phyloP scores from a whole-genome alignment of 2,113 vertebrate species.

The Rafetus swinhoei region DNA sequence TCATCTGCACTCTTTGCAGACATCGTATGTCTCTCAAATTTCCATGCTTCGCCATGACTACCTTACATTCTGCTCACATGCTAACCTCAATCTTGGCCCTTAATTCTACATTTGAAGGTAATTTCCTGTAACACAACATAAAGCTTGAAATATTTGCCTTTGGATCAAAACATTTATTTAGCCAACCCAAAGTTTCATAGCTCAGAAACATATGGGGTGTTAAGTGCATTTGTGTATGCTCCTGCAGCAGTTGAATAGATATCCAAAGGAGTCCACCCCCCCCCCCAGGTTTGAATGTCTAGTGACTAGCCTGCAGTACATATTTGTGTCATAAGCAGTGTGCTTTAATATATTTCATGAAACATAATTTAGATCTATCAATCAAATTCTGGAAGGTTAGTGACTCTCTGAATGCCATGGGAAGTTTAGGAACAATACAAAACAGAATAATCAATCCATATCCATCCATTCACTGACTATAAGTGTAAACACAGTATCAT shows the following conservation, averaged over 20 bases:
- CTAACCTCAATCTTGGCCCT: background rate
- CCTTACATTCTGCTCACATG: accelerated
- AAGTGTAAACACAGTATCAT: background rate
- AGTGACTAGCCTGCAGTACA: background rate
- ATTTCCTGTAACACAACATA: background rate
- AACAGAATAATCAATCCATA: accelerated
- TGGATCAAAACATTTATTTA: background rate
- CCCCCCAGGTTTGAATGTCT: background rate
- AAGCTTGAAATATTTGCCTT: accelerated
- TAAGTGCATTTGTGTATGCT: no score
- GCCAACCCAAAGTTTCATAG: background rate
- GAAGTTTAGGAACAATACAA: background rate
- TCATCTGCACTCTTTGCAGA: accelerated
- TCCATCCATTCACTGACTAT: background rate
- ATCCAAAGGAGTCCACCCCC: background rate
- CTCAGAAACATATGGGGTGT: background rate
- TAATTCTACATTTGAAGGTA: background rate
- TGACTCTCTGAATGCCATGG: background rate
- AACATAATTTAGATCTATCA: background rate
- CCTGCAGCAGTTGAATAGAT: background rate
- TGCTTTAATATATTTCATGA: background rate
- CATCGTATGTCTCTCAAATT: accelerated
- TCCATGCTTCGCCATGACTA: background rate
- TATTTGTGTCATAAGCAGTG: background rate
- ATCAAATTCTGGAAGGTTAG: background rate